These are phyloP conservation scores for Mola mola DNA, from an alignment of 2,113 vertebrate genomes.

Conservation along the genomic window DNA sequence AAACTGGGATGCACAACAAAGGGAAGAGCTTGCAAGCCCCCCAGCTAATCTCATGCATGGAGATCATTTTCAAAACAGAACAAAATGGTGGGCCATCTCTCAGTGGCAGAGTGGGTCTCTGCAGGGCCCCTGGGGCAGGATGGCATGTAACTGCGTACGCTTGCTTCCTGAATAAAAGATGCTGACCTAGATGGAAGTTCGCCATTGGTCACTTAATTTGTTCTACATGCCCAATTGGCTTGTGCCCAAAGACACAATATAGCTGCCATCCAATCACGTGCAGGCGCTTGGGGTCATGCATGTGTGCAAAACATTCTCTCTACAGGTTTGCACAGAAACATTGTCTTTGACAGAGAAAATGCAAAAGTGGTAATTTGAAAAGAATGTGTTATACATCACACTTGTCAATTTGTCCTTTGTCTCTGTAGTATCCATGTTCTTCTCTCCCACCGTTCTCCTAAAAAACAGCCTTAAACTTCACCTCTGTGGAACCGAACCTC, in stretches of 20 bases:
- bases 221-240: conserved; percentile 73
- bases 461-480: conserved; percentile 28
- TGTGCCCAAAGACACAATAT: conserved; percentile 40
- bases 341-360: not conserved
- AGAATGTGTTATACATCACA: not conserved
- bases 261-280: conserved; percentile 14
- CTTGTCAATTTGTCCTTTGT: conserved; percentile 1
- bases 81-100: conserved; percentile 73
- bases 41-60: conserved; percentile 70
- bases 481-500: not conserved
- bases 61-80: conserved; percentile 77
- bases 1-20: conserved; percentile 63
- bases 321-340: conserved; percentile 6
- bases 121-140: conserved; percentile 67
- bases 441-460: not conserved
- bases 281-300: conserved; percentile 1
- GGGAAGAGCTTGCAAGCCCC: conserved; percentile 49
- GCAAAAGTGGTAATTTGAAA: not conserved
- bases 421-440: conserved; percentile 6
- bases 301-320: not conserved
- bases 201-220: conserved; percentile 80
- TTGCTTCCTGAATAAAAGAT: conserved; percentile 83
- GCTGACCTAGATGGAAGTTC: conserved; percentile 79
- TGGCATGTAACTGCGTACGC: conserved; percentile 79
- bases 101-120: conserved; percentile 66